phyloP scores from a whole-genome alignment of 2,797 vertebrate species.

The Esox masquinongy region DNA sequence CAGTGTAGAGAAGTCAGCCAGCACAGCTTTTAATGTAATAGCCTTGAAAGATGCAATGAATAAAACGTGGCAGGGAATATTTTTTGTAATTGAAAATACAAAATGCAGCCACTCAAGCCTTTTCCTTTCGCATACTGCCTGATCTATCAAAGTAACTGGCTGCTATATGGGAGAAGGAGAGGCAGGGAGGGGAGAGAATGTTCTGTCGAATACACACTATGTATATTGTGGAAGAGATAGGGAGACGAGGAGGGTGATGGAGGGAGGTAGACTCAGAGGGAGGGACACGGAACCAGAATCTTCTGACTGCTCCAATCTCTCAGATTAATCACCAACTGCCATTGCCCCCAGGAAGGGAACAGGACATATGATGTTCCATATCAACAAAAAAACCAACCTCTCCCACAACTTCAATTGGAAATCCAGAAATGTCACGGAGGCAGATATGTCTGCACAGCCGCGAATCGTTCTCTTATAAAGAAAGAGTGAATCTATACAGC shows the following conservation, averaged over 20 bases:
- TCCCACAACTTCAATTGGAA: slow-evolving; percentile 37
- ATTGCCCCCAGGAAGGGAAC: slow-evolving; percentile 63
- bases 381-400: slow-evolving; percentile 62
- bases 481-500: no score
- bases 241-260: slow-evolving; percentile 41
- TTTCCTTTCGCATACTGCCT: slow-evolving; percentile 47
- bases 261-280: slow-evolving; percentile 4
- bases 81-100: slow-evolving; percentile 64
- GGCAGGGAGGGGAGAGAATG: no score
- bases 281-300: slow-evolving; percentile 54
- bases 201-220: no score
- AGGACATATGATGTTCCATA: slow-evolving; percentile 60
- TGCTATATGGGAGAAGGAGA: slow-evolving; percentile 35
- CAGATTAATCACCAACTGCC: slow-evolving; percentile 75
- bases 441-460: slow-evolving; percentile 40
- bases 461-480: slow-evolving; percentile 40
- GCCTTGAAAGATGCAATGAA: slow-evolving; percentile 42
- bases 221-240: no score
- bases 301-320: slow-evolving; percentile 73
- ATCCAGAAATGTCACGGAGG: neutral
- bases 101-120: slow-evolving; percentile 54
- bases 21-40: slow-evolving; percentile 40
- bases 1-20: slow-evolving; percentile 9
- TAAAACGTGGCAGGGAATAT: slow-evolving; percentile 59
- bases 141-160: slow-evolving; percentile 64